These are phyloP conservation scores for Capromys pilorides DNA, from an alignment of 2,797 vertebrate genomes.

Conservation along the genomic window DNA sequence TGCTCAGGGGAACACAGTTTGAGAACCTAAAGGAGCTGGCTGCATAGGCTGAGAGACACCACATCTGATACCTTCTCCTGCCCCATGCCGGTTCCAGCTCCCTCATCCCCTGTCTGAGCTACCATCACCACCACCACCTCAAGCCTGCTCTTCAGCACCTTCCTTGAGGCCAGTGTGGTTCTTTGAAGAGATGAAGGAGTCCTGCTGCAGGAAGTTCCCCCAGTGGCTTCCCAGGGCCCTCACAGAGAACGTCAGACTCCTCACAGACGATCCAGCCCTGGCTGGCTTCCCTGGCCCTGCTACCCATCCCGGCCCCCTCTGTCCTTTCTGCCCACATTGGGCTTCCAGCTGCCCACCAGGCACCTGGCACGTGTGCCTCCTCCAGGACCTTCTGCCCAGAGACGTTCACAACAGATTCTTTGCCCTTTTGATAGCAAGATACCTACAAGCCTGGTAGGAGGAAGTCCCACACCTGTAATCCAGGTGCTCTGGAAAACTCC, in stretches of 20 bases:
- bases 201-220: background rate
- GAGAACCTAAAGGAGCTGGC: background rate
- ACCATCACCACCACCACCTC: accelerated
- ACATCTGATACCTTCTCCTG: too few species aligned
- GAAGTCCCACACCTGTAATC: background rate
- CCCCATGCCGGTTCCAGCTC: background rate
- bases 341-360: background rate
- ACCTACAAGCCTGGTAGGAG: background rate
- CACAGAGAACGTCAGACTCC: background rate
- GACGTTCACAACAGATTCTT: background rate
- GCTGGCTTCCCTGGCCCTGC: accelerated
- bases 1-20: background rate
- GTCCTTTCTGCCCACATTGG: background rate
- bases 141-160: background rate
- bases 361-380: background rate
- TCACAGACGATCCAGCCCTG: accelerated
- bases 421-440: background rate
- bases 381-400: background rate
- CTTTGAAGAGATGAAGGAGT: background rate
- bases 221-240: background rate
- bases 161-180: background rate
- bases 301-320: accelerated
- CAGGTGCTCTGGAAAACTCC: background rate
- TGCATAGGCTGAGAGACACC: accelerated
- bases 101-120: background rate